phyloP scores from a whole-genome alignment of 2,797 vertebrate species.

The Thalassophryne amazonica region DNA sequence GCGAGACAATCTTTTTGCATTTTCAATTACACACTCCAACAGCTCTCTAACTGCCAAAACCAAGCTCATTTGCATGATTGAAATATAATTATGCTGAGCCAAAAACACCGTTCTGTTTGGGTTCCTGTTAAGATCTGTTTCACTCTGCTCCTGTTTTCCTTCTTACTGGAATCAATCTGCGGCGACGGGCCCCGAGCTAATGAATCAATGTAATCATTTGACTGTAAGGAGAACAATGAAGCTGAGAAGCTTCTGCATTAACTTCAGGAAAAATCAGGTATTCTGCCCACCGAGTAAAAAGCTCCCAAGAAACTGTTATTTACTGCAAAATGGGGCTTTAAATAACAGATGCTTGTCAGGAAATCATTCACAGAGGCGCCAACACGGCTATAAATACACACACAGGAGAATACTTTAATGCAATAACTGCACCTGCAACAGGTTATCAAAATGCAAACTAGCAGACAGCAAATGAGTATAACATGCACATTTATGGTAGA shows the following conservation, averaged over 20 bases:
- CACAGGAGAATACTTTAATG: too few relatives aligned
- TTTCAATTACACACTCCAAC: conserved; percentile 87
- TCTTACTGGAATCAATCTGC: conserved; percentile 45
- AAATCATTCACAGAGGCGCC: too few relatives aligned
- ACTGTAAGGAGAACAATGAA: conserved; percentile 21
- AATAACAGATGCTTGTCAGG: too few relatives aligned
- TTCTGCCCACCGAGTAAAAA: too few relatives aligned
- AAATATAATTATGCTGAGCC: conserved; percentile 79
- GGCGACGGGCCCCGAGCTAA: conserved; percentile 15
- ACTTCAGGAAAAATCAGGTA: too few relatives aligned
- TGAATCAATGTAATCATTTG: conserved; percentile 36
- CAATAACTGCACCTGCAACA: too few relatives aligned
- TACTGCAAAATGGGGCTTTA: too few relatives aligned
- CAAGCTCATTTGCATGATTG: conserved; percentile 82
- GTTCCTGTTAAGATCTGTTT: conserved; percentile 64
- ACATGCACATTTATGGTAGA: too few relatives aligned
- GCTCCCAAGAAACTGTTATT: too few relatives aligned
- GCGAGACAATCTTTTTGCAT: conserved; percentile 78
- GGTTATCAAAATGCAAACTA: too few relatives aligned
- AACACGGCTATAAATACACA: too few relatives aligned
- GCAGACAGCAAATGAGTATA: too few relatives aligned
- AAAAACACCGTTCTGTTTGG: conserved; percentile 71
- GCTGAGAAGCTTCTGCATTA: background rate
- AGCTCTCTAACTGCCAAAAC: conserved; percentile 80
- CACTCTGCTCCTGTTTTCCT: conserved; percentile 34